These are phyloP conservation scores for Folsomia manolachei DNA, from an alignment of 2,888 invertebrate species.

Conservation along the genomic window DNA sequence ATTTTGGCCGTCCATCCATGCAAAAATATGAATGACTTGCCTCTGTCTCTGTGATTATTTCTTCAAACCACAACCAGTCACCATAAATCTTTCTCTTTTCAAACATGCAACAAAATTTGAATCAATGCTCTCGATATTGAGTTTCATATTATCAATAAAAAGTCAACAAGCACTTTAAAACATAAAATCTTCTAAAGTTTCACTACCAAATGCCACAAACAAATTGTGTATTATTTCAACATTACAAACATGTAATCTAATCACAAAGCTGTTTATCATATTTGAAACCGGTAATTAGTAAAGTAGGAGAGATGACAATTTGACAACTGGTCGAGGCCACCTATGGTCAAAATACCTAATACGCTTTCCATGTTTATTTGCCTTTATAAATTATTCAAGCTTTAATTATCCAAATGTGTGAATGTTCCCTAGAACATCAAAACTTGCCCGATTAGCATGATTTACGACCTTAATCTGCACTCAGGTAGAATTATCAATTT, in stretches of 20 bases:
- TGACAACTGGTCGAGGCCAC: not conserved
- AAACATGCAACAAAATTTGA: not conserved
- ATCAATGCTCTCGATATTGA: not conserved
- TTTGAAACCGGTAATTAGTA: not conserved
- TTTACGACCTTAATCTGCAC: not conserved
- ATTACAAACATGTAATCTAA: not conserved
- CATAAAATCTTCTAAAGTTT: not conserved
- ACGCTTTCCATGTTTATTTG: no score
- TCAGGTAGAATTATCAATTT: not conserved
- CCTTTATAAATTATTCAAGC: no score
- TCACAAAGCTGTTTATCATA: not conserved
- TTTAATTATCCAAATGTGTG: no score
- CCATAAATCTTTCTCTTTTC: not conserved
- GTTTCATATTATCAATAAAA: no score
- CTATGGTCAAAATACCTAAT: no score
- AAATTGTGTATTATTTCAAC: not conserved
- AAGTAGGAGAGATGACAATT: not conserved
- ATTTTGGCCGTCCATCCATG: no score
- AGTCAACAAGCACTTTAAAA: not conserved
- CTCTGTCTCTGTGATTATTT: no score
- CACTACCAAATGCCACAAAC: not conserved
- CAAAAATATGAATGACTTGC: no score
- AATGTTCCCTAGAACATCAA: no score
- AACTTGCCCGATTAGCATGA: not conserved
- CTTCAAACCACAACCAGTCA: not conserved